phyloP scores from a whole-genome alignment of 2,113 vertebrate species.

The Aptenodytes patagonicus region DNA sequence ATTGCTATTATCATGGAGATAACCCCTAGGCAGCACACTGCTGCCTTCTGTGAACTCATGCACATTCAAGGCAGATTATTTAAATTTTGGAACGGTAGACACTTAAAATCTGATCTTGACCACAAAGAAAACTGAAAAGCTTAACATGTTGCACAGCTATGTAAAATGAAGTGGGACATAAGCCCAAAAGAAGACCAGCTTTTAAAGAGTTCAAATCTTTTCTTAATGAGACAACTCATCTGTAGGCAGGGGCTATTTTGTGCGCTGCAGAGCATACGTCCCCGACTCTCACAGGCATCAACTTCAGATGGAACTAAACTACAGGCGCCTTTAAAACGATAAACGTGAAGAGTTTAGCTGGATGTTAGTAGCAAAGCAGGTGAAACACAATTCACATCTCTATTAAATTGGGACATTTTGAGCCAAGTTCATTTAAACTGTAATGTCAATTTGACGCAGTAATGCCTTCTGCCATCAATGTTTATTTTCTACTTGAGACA shows the following conservation, averaged over 20 bases:
- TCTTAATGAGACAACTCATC: background rate
- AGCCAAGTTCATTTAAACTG: background rate
- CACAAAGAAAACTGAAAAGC: background rate
- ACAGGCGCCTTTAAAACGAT: background rate
- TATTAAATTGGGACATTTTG: background rate
- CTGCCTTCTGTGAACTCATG: conserved; percentile 8
- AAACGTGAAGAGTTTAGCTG: background rate
- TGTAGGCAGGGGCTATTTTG: background rate
- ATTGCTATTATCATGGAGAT: conserved; percentile 24
- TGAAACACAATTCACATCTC: background rate
- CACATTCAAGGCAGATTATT: background rate
- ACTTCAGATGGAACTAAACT: background rate
- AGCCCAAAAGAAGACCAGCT: background rate
- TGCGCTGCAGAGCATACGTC: background rate
- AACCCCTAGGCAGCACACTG: conserved; percentile 23
- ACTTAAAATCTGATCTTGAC: background rate
- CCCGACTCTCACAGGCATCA: background rate
- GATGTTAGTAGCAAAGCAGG: background rate
- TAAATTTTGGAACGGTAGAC: background rate
- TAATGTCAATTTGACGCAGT: background rate
- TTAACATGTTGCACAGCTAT: background rate
- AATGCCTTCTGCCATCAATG: background rate
- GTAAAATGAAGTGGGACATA: background rate
- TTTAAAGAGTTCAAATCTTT: background rate
- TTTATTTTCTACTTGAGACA: conserved; percentile 21